Evolutionary conservation across 2,113 vertebrate genomes (phyloP), one percentile per base, ranked within the genome.

Genomic region (Macroglossus sobrinus): DNA sequence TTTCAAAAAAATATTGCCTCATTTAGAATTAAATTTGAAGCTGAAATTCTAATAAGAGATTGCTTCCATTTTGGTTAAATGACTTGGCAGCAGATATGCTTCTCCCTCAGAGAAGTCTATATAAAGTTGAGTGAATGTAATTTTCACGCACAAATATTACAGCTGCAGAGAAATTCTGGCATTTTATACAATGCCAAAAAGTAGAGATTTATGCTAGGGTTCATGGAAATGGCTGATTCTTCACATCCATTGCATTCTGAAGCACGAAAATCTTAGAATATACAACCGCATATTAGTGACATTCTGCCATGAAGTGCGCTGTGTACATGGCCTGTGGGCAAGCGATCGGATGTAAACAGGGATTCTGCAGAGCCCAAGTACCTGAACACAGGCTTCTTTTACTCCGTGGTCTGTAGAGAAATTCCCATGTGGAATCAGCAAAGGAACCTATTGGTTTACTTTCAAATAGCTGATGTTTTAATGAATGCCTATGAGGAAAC

Each of bases 401-500:
- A n/a, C 43, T 82, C 84, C 53, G 64, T 72, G 63, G 66, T 96
- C 95, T 97, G 84, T 90, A 86, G 88, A 97, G 97, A 94, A 97
- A 97, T 88, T 98, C 97, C 97, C 95, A 0, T 35, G 90, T 88
- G 94, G 93, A 95, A 98, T 93, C 97, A 93, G 91, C 6, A 45
- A 97, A 97, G 95, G 93, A 93, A 95, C 35, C 57, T 97, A 96
- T 0, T 26, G 84, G 96, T 96, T 87, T 95, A 95, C 93, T 96
- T 98, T 98, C 98, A 97, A 96, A 97, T 0, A 0, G 95, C n/a
- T 97, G 97, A 98, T 79, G 24, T 98, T 98, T 98, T 98, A 98
- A 98, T 98, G 98, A 98, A 98, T 98, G 97, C 97, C 97, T 98
- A 97, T 76, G 93, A 97, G 97, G 97, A 98, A 88, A 91, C 82